phyloP scores from a whole-genome alignment of 1,140 invertebrate species.

The Paramacrobiotus metropolitanus region DNA sequence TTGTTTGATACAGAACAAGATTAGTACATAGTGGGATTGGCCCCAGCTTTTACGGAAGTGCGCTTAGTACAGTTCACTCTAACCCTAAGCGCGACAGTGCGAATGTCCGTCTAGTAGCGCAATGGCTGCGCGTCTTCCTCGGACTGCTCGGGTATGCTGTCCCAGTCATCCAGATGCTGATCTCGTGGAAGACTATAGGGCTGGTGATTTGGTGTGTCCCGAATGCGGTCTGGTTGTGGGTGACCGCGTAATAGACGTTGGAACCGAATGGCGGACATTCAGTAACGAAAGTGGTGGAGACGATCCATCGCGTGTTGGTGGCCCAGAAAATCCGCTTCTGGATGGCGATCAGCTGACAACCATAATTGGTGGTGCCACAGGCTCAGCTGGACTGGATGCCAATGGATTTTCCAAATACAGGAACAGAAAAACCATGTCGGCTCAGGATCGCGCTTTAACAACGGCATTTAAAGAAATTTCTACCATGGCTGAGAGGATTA shows the following conservation, averaged over 20 bases:
- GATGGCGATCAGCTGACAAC: slow-evolving; percentile 90
- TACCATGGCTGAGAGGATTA: slow-evolving; percentile 91
- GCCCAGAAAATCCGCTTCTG: slow-evolving; percentile 76
- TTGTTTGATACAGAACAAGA: no score
- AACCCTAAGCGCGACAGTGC: no score
- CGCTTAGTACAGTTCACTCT: no score
- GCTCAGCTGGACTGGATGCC: slow-evolving; percentile 16
- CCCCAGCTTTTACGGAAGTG: no score
- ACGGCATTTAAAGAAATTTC: slow-evolving; percentile 90
- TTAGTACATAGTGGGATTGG: no score
- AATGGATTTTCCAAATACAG: background rate
- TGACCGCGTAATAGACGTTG: slow-evolving; percentile 97
- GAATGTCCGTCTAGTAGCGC: no score
- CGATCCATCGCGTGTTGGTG: slow-evolving; percentile 96
- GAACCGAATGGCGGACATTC: slow-evolving; percentile 99
- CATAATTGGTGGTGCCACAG: slow-evolving; percentile 75
- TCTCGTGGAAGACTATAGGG: slow-evolving; percentile 89
- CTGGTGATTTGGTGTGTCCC: slow-evolving; percentile 94
- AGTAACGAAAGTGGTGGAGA: slow-evolving; percentile 89
- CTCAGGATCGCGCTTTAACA: slow-evolving; percentile 57
- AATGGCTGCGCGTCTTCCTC: background rate
- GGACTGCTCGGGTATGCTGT: slow-evolving; percentile 38
- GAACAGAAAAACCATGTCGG: slow-evolving; percentile 9
- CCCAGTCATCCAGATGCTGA: slow-evolving; percentile 79
- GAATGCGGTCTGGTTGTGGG: slow-evolving; percentile 97